These are phyloP conservation scores for Drosophila leontia DNA, from an alignment of 1,140 invertebrate genomes.

Conservation along the genomic window DNA sequence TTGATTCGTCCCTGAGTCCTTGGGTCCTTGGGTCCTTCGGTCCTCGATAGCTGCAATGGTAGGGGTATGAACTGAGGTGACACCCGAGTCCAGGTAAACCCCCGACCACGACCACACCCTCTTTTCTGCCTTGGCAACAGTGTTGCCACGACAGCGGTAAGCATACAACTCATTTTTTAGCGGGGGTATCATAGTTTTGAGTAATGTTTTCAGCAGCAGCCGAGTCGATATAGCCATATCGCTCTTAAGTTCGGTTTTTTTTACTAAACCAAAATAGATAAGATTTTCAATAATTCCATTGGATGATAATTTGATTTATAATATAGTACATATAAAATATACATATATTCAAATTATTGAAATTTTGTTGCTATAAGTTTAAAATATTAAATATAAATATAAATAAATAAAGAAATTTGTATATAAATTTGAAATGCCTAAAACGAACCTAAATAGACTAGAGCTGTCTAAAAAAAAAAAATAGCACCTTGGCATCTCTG, in stretches of 20 bases:
- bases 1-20: conserved; percentile 41
- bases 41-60: not conserved
- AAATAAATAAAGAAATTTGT: not conserved
- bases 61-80: conserved; percentile 16
- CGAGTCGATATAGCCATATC: too few relatives aligned
- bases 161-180: not conserved
- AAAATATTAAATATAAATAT: not conserved
- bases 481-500: not conserved
- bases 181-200: too few relatives aligned
- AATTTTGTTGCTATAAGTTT: not conserved
- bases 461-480: not conserved
- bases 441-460: too few relatives aligned
- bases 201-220: too few relatives aligned
- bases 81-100: conserved; percentile 11
- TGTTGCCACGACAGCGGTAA: not conserved
- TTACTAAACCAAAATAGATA: too few relatives aligned
- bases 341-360: too few relatives aligned
- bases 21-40: conserved; percentile 7
- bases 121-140: not conserved
- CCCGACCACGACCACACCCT: conserved; percentile 12
- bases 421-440: too few relatives aligned
- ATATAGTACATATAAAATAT: too few relatives aligned
- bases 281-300: too few relatives aligned
- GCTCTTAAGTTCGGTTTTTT: too few relatives aligned
- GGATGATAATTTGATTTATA: too few relatives aligned